A percentile compares a stretch with the other conserved stretches of the same genome.
These are phyloP conservation scores for Python bivittatus DNA, from an alignment of 2,113 vertebrate genomes.

Conservation along the genomic window DNA sequence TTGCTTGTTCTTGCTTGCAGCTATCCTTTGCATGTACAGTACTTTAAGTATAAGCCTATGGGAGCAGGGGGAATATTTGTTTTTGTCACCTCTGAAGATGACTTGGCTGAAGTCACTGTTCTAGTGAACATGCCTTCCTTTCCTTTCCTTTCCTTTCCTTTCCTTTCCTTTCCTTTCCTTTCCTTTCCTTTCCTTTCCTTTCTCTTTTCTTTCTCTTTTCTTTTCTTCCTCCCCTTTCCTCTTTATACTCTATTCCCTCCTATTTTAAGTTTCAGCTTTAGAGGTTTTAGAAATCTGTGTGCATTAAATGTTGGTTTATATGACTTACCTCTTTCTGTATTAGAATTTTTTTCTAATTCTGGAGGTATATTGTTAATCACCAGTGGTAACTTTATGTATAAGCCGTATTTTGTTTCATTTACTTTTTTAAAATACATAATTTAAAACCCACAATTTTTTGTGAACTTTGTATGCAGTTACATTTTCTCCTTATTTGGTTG, in stretches of 20 bases:
- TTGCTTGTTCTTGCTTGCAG: slow-evolving; percentile 75
- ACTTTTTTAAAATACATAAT: slow-evolving; percentile 65
- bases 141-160: slow-evolving; percentile 33
- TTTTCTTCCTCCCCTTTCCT: background rate
- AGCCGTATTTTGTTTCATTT: slow-evolving; percentile 58
- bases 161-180: background rate
- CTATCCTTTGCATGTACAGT: slow-evolving; percentile 74
- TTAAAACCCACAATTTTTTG: slow-evolving; percentile 71
- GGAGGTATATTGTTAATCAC: slow-evolving; percentile 74
- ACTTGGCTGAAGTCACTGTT: slow-evolving; percentile 67
- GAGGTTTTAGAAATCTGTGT: slow-evolving; percentile 70
- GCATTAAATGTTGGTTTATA: slow-evolving; percentile 76
- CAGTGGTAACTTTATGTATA: slow-evolving; percentile 72
- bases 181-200: background rate
- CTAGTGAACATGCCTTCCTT: slow-evolving; percentile 58
- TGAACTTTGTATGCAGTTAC: slow-evolving; percentile 73
- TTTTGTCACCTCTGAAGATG: slow-evolving; percentile 62
- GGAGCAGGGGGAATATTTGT: slow-evolving; percentile 51
- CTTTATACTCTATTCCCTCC: slow-evolving; percentile 53
- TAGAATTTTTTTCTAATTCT: slow-evolving; percentile 73
- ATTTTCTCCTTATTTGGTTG: slow-evolving; percentile 64
- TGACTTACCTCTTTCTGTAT: slow-evolving; percentile 81
- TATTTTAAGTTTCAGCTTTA: slow-evolving; percentile 71
- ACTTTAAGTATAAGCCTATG: slow-evolving; percentile 66
- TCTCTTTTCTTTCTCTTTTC: slow-evolving; percentile 40